phyloP scores from a whole-genome alignment of 1,140 invertebrate genomes.

The Arion vulgaris region DNA sequence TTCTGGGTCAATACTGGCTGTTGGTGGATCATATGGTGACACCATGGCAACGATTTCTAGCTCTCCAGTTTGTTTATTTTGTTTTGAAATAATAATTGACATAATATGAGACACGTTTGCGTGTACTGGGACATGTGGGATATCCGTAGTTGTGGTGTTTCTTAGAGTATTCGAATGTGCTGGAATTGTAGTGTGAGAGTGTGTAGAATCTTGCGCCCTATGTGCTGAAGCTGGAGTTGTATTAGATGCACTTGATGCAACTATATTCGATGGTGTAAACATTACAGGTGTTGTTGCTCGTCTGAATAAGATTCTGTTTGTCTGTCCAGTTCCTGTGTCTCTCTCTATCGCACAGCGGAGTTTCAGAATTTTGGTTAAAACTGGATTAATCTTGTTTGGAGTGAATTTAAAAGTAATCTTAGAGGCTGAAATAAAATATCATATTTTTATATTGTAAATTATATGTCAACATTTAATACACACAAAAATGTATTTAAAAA shows the following conservation, averaged over 20 bases:
- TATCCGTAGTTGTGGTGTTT: neutral
- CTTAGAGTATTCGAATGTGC: neutral
- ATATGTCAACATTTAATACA: too few species aligned
- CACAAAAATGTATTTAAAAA: too few species aligned
- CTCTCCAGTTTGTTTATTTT: neutral
- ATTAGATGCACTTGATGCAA: neutral
- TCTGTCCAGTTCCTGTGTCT: neutral
- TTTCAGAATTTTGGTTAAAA: neutral
- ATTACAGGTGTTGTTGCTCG: neutral
- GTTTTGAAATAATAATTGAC: neutral
- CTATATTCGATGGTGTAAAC: neutral
- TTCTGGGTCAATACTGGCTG: too few species aligned
- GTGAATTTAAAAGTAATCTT: neutral
- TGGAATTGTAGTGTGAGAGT: neutral
- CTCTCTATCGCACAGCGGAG: neutral
- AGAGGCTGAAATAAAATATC: neutral
- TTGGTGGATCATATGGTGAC: neutral
- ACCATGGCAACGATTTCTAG: neutral
- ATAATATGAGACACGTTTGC: constrained; percentile 17
- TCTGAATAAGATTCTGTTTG: neutral
- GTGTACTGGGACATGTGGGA: neutral
- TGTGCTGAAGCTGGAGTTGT: neutral
- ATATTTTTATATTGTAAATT: too few species aligned
- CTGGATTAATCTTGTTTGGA: neutral
- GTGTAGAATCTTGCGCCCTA: neutral